These are phyloP conservation scores for Labia minor DNA, from an alignment of 2,888 invertebrate genomes.

Conservation along the genomic window DNA sequence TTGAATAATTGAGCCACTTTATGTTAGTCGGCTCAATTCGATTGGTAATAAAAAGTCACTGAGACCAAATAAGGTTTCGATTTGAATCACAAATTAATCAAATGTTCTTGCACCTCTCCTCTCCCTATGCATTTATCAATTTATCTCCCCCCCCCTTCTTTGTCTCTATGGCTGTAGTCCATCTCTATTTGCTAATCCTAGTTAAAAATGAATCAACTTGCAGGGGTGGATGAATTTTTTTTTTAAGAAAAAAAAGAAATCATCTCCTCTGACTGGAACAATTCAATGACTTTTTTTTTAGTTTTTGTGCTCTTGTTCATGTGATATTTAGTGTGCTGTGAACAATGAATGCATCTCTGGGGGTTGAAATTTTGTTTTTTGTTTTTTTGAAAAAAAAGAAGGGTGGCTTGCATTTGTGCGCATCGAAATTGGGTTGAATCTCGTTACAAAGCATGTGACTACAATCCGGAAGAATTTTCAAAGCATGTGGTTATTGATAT, in stretches of 20 bases:
- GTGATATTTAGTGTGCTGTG: constrained; percentile 5
- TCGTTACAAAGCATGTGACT: not conserved
- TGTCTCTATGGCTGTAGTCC: too few relatives aligned
- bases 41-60: not conserved
- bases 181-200: not conserved
- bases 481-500: constrained; percentile 8
- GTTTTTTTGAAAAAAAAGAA: not conserved
- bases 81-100: constrained; percentile 7
- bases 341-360: not conserved
- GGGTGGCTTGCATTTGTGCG: not conserved
- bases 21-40: not conserved
- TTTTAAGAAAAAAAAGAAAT: not conserved
- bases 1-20: constrained; percentile 5
- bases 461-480: constrained; percentile 8
- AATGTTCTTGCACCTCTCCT: not conserved
- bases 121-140: not conserved
- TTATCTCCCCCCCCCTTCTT: too few relatives aligned
- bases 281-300: not conserved
- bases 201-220: not conserved
- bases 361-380: not conserved
- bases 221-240: not conserved
- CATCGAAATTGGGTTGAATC: not conserved
- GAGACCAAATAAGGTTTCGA: not conserved
- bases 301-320: not conserved
- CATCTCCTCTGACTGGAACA: not conserved